phyloP scores from a whole-genome alignment of 2,888 invertebrate species.

The Polietes domitor region DNA sequence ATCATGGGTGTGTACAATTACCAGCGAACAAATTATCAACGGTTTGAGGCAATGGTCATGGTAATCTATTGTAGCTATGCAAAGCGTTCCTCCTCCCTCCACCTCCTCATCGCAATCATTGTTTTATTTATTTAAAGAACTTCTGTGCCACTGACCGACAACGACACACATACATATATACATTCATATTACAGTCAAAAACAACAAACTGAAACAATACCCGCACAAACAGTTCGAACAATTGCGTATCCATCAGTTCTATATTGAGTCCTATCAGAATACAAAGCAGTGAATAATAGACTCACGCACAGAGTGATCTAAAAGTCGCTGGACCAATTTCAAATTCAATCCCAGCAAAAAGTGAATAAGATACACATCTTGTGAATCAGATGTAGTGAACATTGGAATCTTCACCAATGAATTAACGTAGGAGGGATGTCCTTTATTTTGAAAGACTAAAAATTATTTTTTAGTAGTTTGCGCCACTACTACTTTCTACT shows the following conservation, averaged over 20 bases:
- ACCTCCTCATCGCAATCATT: neutral
- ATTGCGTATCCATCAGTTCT: constrained; percentile 30
- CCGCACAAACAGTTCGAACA: constrained; percentile 9
- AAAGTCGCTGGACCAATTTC: neutral
- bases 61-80: neutral
- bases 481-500: too few species aligned
- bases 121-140: constrained; percentile 1
- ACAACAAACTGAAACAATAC: constrained; percentile 21
- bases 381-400: too few species aligned
- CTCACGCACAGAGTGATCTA: neutral
- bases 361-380: too few species aligned
- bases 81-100: too few species aligned
- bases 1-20: constrained; percentile 17
- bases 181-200: neutral
- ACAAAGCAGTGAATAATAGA: neutral
- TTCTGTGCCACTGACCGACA: constrained; percentile 61
- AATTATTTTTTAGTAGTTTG: too few species aligned
- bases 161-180: neutral
- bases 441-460: too few species aligned
- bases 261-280: constrained; percentile 22
- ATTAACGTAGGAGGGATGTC: too few species aligned
- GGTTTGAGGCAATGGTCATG: neutral
- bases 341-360: too few species aligned
- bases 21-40: constrained; percentile 2
- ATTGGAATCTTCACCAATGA: too few species aligned